A percentile compares a stretch with the other conserved stretches of the same genome.
Evolutionary conservation across 2,797 vertebrate genomes (phyloP).

Genomic region (Cuniculus paca): DNA sequence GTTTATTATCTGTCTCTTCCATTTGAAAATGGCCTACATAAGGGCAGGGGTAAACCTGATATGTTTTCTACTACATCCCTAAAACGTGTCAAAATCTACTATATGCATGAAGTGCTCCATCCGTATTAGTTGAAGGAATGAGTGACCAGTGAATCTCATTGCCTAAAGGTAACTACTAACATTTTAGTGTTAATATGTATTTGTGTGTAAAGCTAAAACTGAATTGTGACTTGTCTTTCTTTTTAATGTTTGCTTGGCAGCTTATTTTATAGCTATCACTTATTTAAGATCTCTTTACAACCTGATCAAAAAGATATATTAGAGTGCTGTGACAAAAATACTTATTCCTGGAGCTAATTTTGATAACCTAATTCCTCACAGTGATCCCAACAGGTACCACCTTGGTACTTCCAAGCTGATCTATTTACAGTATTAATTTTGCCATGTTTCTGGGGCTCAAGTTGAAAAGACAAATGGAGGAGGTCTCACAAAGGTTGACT

Average conservation of each 20-base stretch:
- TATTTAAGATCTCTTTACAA: conserved; percentile 24
- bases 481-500: background rate
- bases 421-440: background rate
- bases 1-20: background rate
- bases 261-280: background rate
- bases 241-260: background rate
- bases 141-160: background rate
- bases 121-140: background rate
- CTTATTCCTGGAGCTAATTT: background rate
- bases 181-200: background rate
- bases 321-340: background rate
- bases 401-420: background rate
- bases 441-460: background rate
- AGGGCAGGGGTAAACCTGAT: background rate
- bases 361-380: background rate
- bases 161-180: background rate
- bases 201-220: background rate
- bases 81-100: background rate
- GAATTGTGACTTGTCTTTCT: conserved; percentile 14
- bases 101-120: background rate
- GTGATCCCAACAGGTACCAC: background rate
- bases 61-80: background rate
- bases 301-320: background rate
- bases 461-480: background rate
- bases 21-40: background rate